Conservation (phyloP, 2,113 vertebrate genomes). For the Scytalopus superciliaris region DNA sequence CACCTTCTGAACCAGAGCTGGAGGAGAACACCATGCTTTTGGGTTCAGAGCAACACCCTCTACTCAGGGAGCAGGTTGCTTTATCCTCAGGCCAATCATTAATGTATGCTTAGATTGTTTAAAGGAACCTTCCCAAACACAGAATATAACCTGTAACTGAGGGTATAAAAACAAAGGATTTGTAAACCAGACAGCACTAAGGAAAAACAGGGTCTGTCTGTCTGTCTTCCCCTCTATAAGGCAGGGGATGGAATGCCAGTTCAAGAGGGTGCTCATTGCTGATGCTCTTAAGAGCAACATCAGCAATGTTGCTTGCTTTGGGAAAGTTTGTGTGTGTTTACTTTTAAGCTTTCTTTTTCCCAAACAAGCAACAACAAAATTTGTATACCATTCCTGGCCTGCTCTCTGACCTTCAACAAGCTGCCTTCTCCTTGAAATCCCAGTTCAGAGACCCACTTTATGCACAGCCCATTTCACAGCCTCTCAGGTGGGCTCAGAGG, state of each 20-base stretch:
- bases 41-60: background rate
- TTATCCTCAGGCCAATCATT: background rate
- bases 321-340: background rate
- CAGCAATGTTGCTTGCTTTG: background rate
- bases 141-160: background rate
- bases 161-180: background rate
- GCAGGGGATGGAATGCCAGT: background rate
- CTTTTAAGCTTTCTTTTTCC: background rate
- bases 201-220: background rate
- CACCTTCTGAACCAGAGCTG: fast-evolving
- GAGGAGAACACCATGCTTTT: background rate
- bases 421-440: background rate
- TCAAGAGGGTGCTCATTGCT: background rate
- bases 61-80: background rate
- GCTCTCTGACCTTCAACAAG: background rate
- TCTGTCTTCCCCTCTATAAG: background rate
- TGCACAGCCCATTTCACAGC: fast-evolving
- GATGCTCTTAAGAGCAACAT: background rate
- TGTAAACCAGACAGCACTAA: background rate
- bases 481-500: background rate
- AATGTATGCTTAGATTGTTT: background rate
- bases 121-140: background rate
- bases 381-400: background rate
- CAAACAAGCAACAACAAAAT: background rate
- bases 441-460: background rate